These are phyloP conservation scores for Peromyscus polionotus DNA, from an alignment of 2,113 vertebrate genomes.

Conservation along the genomic window DNA sequence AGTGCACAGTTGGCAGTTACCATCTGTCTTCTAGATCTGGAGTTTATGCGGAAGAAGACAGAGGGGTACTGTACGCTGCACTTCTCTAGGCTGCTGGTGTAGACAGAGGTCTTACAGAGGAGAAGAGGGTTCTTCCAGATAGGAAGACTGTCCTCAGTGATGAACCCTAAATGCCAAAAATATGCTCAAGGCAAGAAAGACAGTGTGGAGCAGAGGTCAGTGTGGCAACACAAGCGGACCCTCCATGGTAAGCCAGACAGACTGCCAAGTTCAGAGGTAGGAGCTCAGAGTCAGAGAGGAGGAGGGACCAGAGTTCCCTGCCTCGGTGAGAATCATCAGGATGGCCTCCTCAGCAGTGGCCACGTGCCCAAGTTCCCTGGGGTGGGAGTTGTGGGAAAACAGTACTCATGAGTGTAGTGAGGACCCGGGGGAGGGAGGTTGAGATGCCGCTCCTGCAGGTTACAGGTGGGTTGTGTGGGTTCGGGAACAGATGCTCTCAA, in stretches of 20 bases:
- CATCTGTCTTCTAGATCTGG: background rate
- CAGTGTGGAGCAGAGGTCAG: background rate
- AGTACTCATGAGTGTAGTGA: rapidly evolving
- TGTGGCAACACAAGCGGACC: background rate
- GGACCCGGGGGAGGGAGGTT: no score
- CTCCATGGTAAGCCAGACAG: background rate
- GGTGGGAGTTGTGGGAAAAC: background rate
- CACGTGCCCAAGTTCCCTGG: no score
- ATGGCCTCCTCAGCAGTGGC: background rate
- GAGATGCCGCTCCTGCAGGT: background rate
- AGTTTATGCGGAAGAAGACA: background rate
- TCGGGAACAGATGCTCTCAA: background rate
- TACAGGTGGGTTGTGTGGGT: background rate
- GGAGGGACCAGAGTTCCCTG: background rate
- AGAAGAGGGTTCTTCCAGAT: background rate
- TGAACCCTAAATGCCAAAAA: background rate
- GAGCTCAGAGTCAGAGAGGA: background rate
- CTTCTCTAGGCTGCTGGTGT: rapidly evolving
- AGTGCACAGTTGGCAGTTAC: background rate
- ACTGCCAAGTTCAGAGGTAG: background rate
- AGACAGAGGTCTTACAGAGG: background rate
- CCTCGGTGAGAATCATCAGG: background rate
- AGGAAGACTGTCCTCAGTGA: background rate
- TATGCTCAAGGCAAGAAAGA: background rate
- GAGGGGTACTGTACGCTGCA: background rate